A percentile compares a stretch with the other conserved stretches of the same genome.
These are phyloP conservation scores for Caenorhabditis macrosperma DNA, from an alignment of 2,888 invertebrate species.

Conservation along the genomic window DNA sequence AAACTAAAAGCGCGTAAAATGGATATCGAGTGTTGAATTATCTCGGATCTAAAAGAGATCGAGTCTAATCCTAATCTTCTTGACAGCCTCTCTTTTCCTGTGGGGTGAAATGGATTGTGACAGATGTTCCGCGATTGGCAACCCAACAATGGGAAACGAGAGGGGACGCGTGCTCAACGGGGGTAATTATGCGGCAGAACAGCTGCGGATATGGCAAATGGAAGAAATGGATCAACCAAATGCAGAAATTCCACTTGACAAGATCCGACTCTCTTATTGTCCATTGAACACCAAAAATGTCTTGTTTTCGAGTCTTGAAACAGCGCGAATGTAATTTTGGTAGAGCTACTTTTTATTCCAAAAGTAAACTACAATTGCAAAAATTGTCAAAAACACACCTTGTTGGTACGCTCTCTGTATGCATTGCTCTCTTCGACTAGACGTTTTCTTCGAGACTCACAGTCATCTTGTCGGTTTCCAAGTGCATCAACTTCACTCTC, in stretches of 20 bases:
- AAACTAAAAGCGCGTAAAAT: background rate
- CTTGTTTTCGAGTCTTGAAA: too few species aligned
- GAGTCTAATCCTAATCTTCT: background rate
- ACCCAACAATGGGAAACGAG: background rate
- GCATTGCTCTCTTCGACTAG: slow-evolving; percentile 68
- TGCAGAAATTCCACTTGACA: background rate
- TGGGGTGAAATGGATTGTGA: slow-evolving; percentile 6
- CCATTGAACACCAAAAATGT: too few species aligned
- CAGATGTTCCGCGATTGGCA: slow-evolving; percentile 23
- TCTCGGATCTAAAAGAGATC: background rate
- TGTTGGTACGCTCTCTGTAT: slow-evolving; percentile 65
- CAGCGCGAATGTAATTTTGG: too few species aligned
- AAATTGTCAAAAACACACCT: too few species aligned
- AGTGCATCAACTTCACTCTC: slow-evolving; percentile 66
- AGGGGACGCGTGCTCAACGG: slow-evolving; percentile 7
- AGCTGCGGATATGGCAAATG: slow-evolving; percentile 9
- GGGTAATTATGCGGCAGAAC: slow-evolving; percentile 30
- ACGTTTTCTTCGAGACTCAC: slow-evolving; percentile 52
- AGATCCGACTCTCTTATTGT: background rate
- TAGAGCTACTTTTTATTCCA: too few species aligned
- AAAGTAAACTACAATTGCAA: too few species aligned
- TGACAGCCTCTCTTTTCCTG: background rate
- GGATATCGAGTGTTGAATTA: background rate
- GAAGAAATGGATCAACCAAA: background rate
- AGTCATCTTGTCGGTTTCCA: slow-evolving; percentile 62